Evolutionary conservation across 2,888 invertebrate genomes (phyloP).

Genomic region (Cyclophora albipunctata): DNA sequence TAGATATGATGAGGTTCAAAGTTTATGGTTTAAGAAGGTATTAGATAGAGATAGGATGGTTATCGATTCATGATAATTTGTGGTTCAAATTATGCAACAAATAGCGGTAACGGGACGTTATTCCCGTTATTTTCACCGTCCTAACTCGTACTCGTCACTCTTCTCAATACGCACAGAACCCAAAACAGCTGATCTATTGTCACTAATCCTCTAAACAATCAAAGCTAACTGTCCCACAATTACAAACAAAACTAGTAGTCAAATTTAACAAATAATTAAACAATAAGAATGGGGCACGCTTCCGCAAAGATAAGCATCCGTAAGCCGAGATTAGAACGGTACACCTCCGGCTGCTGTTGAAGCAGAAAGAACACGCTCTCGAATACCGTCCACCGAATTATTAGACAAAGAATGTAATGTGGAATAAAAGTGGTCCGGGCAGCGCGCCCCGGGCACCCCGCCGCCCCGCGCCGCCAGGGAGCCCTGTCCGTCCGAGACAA

Average conservation of each 20-base stretch:
- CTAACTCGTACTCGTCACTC: no score
- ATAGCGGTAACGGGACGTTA: no score
- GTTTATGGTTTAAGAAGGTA: no score
- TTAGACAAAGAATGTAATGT: slow-evolving; percentile 43
- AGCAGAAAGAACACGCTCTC: slow-evolving; percentile 51
- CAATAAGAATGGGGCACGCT: slow-evolving; percentile 42
- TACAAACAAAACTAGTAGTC: slow-evolving; percentile 23
- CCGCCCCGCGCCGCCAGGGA: slow-evolving; percentile 40
- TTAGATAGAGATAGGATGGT: no score
- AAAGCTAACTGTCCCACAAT: slow-evolving; percentile 3
- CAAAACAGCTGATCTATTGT: no score
- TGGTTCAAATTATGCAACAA: no score
- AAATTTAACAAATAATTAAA: slow-evolving; percentile 46
- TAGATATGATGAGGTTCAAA: no score
- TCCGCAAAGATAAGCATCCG: slow-evolving; percentile 47
- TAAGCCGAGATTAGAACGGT: slow-evolving; percentile 56
- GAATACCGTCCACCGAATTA: slow-evolving; percentile 49
- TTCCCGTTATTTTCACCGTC: no score
- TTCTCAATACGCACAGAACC: no score
- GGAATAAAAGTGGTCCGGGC: slow-evolving; percentile 41
- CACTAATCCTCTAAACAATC: no score
- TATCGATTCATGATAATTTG: no score
- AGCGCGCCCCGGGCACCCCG: slow-evolving; percentile 51
- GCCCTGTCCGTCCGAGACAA: slow-evolving; percentile 70
- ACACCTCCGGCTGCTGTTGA: slow-evolving; percentile 42